Evolutionary conservation across 1,140 invertebrate species (phyloP).

Genomic region (Drosophila murphyi): DNA sequence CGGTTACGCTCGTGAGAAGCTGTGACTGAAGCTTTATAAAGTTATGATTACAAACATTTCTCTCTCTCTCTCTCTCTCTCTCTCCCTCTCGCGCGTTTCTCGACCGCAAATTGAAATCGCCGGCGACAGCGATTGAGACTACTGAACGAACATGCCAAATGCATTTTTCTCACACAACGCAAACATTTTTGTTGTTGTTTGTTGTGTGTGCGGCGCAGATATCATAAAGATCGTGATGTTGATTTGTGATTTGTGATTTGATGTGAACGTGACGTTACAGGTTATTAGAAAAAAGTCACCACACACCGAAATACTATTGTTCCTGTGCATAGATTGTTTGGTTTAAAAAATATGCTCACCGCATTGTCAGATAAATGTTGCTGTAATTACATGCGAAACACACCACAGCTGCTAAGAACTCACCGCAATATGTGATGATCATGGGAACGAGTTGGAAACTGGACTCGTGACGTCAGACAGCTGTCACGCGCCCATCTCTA

Average conservation of each 20-base stretch:
- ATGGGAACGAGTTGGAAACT: not conserved
- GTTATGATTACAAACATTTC: conserved; percentile 67
- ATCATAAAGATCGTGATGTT: conserved; percentile 21
- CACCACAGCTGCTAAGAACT: not conserved
- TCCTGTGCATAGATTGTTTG: not conserved
- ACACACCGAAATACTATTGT: not conserved
- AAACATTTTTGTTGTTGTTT: conserved; percentile 29
- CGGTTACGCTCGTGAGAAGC: not conserved
- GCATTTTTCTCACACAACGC: conserved; percentile 60
- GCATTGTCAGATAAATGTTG: not conserved
- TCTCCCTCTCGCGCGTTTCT: not conserved
- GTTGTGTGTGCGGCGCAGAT: conserved; percentile 5
- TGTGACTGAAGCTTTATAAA: conserved; percentile 51
- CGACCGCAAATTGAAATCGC: conserved; percentile 68
- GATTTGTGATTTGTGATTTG: conserved; percentile 1
- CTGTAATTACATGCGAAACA: not conserved
- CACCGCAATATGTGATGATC: conserved; percentile 3
- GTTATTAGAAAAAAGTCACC: conserved; percentile 24
- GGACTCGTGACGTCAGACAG: conserved; percentile 14
- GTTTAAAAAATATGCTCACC: not conserved
- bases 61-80: conserved; percentile 16
- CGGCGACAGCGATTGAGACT: conserved; percentile 35
- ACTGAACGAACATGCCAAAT: conserved; percentile 45
- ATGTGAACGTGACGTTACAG: conserved; percentile 18
- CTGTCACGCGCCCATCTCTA: conserved; percentile 41